These are phyloP conservation scores for Sciaenops ocellatus DNA, from an alignment of 2,797 vertebrate species.

Conservation along the genomic window DNA sequence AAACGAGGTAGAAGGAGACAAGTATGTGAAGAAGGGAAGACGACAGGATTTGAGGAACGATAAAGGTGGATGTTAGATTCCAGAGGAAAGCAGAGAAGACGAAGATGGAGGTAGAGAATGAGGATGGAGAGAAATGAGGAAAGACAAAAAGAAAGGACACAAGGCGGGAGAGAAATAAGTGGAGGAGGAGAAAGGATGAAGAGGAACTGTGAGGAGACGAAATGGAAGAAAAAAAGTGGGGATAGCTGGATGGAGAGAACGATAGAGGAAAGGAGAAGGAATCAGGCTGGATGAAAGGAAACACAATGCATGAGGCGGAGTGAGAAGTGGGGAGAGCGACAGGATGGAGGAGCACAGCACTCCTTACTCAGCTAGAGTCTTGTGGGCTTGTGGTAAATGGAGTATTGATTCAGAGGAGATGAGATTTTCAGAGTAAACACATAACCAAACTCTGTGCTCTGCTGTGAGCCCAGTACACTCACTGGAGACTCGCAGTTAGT, in stretches of 20 bases:
- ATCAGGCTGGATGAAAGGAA: constrained; percentile 1
- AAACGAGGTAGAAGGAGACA: background rate
- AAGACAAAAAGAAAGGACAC: fast-evolving
- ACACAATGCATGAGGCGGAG: constrained; percentile 6
- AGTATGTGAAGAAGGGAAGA: background rate
- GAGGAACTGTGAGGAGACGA: background rate
- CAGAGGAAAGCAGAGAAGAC: background rate
- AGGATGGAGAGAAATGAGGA: background rate
- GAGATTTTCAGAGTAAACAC: constrained; percentile 78
- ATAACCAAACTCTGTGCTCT: constrained; percentile 60
- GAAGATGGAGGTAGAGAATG: background rate
- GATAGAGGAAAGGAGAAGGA: background rate
- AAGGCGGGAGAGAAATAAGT: background rate
- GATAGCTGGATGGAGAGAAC: background rate
- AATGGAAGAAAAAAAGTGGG: background rate
- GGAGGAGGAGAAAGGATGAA: background rate
- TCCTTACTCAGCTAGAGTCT: constrained; percentile 36
- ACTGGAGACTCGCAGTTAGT: constrained; percentile 45
- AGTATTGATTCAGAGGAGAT: constrained; percentile 79
- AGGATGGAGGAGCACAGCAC: constrained; percentile 36
- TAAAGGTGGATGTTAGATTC: background rate
- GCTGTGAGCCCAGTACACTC: constrained; percentile 34
- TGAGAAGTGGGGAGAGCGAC: background rate
- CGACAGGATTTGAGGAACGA: background rate
- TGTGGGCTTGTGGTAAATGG: constrained; percentile 71